Conservation (phyloP, 2,888 invertebrate species). For the Lobophora halterata region DNA sequence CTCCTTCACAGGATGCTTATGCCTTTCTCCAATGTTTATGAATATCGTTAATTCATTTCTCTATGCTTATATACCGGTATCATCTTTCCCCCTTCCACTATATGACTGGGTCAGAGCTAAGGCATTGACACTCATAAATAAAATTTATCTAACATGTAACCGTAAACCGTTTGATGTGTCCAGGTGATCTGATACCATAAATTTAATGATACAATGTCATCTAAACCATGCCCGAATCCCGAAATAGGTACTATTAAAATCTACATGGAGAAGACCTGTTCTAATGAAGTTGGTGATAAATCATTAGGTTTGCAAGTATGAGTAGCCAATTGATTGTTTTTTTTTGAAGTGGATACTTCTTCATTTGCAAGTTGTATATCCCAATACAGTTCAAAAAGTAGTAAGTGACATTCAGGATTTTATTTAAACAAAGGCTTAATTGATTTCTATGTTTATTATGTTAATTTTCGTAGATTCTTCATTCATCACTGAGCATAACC, state of each 20-base stretch:
- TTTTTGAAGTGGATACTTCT: no score
- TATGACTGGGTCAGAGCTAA: conserved; percentile 55
- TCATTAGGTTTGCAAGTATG: no score
- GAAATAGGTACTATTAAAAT: conserved; percentile 40
- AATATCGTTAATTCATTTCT: conserved; percentile 63
- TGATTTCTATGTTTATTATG: no score
- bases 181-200: conserved; percentile 54
- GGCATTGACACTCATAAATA: conserved; percentile 66
- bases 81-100: conserved; percentile 58
- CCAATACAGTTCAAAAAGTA: no score
- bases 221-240: conserved; percentile 36
- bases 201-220: conserved; percentile 40
- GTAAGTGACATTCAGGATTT: no score
- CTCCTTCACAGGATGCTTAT: conserved; percentile 40
- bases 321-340: no score
- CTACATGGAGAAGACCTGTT: conserved; percentile 1
- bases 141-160: conserved; percentile 58
- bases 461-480: no score
- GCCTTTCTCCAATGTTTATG: conserved; percentile 61
- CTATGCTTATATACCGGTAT: conserved; percentile 65
- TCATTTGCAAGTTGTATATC: no score
- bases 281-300: conserved; percentile 2
- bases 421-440: no score
- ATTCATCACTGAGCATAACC: no score
- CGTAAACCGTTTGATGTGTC: conserved; percentile 58